Conservation (phyloP, 2,797 vertebrate genomes). For the Mustela erminea region DNA sequence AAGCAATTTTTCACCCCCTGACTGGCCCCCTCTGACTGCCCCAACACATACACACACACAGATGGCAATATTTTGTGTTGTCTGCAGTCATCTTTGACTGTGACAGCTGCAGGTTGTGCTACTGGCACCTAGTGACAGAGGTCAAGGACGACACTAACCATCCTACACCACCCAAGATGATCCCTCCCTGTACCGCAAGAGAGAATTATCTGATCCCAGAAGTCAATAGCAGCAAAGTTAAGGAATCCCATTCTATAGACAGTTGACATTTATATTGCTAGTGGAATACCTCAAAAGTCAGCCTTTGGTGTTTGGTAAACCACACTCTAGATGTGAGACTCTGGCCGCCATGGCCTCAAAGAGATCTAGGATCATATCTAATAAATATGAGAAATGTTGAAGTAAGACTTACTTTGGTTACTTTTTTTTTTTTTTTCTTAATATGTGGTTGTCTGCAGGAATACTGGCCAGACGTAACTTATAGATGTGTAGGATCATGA, state of each 20-base stretch:
- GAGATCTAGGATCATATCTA: neutral
- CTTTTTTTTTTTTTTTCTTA: neutral
- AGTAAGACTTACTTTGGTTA: neutral
- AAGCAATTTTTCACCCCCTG: neutral
- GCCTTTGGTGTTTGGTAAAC: neutral
- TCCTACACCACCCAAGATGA: accelerated
- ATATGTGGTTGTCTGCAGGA: neutral
- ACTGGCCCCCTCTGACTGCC: accelerated
- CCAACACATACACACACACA: accelerated
- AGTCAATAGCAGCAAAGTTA: neutral
- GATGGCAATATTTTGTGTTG: neutral
- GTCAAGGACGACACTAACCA: neutral
- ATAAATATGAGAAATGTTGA: neutral
- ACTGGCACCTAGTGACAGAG: neutral
- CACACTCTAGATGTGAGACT: neutral
- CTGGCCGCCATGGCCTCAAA: neutral
- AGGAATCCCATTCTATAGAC: neutral
- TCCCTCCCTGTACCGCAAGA: neutral
- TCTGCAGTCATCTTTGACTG: neutral
- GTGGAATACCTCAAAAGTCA: neutral
- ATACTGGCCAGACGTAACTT: neutral
- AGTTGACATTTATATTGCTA: neutral
- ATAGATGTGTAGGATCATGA: neutral
- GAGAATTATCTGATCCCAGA: neutral
- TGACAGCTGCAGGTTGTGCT: neutral